These are phyloP conservation scores for Numenius arquata DNA, from an alignment of 2,113 vertebrate species.

Conservation along the genomic window DNA sequence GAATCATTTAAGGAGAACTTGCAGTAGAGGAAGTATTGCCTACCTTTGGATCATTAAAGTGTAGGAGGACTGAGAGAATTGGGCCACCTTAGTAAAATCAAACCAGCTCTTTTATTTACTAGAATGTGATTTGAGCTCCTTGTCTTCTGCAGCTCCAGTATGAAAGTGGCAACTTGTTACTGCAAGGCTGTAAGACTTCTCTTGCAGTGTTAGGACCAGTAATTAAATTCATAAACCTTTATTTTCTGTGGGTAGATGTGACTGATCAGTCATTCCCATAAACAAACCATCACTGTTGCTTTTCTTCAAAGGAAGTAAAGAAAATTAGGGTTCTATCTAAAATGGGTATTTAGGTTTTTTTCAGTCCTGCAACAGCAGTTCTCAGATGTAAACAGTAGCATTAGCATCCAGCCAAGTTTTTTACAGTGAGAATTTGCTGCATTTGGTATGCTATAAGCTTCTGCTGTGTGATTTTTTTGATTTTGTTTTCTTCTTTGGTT, in stretches of 20 bases:
- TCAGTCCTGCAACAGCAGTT: neutral
- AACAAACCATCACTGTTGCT: neutral
- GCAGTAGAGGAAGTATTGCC: neutral
- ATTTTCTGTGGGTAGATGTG: neutral
- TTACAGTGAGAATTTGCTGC: neutral
- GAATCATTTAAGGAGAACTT: neutral
- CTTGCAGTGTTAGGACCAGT: neutral
- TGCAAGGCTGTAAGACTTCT: neutral
- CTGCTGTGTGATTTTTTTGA: neutral
- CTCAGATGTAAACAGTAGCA: neutral
- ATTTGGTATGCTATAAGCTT: neutral
- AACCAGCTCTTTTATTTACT: neutral
- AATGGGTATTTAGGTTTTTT: neutral
- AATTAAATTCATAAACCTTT: neutral
- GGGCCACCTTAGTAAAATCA: neutral
- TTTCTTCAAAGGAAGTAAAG: neutral
- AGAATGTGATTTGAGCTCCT: neutral
- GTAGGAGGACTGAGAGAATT: neutral
- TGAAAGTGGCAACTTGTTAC: neutral
- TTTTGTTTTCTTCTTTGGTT: neutral
- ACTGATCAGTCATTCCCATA: neutral
- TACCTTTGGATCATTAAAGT: neutral
- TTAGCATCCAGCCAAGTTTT: neutral
- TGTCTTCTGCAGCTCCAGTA: neutral
- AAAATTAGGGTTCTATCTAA: neutral